Percentiles rank a stretch among this genome's conserved stretches.
Evolutionary conservation across 2,797 vertebrate species (phyloP).

Genomic region (Molossus alvarezi): DNA sequence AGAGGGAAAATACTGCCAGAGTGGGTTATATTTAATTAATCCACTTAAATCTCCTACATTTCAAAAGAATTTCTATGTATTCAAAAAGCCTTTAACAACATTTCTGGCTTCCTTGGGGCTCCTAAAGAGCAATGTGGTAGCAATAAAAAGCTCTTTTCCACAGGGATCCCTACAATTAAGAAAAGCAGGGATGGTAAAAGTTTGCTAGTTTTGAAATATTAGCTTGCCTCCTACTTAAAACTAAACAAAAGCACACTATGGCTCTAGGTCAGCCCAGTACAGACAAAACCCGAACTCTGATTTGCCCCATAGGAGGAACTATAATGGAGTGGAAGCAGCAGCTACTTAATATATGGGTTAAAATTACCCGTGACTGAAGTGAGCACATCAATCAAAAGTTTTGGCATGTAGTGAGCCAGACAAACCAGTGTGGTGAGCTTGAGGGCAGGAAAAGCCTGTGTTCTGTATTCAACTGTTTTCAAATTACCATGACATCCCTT

Average conservation of each 20-base stretch:
- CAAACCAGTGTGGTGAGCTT: slow-evolving; percentile 90
- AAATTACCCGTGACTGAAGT: slow-evolving; percentile 97
- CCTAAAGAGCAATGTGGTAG: slow-evolving; percentile 73
- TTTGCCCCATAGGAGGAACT: slow-evolving; percentile 94
- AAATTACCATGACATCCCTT: slow-evolving; percentile 93
- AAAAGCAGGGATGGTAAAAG: slow-evolving; percentile 90
- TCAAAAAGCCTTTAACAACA: slow-evolving; percentile 82
- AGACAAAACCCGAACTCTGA: slow-evolving; percentile 88
- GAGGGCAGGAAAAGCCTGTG: slow-evolving; percentile 89
- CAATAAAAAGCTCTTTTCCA: slow-evolving; percentile 89
- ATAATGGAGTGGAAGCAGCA: slow-evolving; percentile 93
- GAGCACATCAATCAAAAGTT: slow-evolving; percentile 96
- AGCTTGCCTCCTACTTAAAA: slow-evolving; percentile 88
- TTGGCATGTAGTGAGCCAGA: slow-evolving; percentile 92
- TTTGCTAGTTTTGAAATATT: slow-evolving; percentile 92
- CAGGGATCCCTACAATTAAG: slow-evolving; percentile 92
- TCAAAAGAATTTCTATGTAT: slow-evolving; percentile 73
- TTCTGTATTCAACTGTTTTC: slow-evolving; percentile 92
- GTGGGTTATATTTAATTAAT: slow-evolving; percentile 75
- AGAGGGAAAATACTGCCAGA: background rate
- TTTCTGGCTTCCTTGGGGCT: slow-evolving; percentile 79
- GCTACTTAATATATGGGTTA: slow-evolving; percentile 96
- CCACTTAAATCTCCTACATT: slow-evolving; percentile 74
- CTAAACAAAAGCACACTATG: slow-evolving; percentile 89
- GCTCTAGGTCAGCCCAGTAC: slow-evolving; percentile 87